These are phyloP conservation scores for Chamaetylas fuelleborni DNA, from an alignment of 2,113 vertebrate species.

Conservation along the genomic window DNA sequence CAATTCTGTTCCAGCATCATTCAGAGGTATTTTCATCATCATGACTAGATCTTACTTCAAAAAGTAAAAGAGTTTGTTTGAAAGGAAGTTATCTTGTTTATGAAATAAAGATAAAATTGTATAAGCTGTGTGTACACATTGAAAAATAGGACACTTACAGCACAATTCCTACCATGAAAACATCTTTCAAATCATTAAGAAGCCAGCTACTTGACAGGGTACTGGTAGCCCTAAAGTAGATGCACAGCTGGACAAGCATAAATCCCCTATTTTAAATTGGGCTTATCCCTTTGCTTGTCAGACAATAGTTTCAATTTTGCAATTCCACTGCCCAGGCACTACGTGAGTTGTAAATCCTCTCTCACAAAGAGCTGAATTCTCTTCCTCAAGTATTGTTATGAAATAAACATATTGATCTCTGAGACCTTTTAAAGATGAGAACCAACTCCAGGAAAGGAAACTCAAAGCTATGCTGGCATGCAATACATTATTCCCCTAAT, in stretches of 20 bases:
- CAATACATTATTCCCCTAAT: neutral
- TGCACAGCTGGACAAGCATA: slow-evolving; percentile 19
- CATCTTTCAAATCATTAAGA: neutral
- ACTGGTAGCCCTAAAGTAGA: neutral
- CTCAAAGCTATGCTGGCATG: neutral
- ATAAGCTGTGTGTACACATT: neutral
- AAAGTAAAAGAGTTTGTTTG: neutral
- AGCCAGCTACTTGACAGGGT: neutral
- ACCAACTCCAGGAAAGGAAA: neutral
- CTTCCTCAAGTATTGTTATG: neutral
- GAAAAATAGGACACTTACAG: neutral
- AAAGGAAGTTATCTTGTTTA: neutral
- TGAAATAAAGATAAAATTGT: neutral
- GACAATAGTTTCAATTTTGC: neutral
- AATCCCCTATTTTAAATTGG: slow-evolving; percentile 36
- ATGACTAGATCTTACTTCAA: neutral
- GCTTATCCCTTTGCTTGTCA: slow-evolving; percentile 5
- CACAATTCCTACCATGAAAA: neutral
- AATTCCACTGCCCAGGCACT: neutral
- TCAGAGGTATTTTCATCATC: neutral
- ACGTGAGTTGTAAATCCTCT: neutral
- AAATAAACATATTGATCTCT: neutral
- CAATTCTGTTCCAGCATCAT: neutral
- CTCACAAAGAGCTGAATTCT: neutral
- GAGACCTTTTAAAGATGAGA: neutral